A percentile compares a stretch with the other conserved stretches of the same genome.
phyloP scores from a whole-genome alignment of 2,113 vertebrate genomes.

The Cepphus grylle region DNA sequence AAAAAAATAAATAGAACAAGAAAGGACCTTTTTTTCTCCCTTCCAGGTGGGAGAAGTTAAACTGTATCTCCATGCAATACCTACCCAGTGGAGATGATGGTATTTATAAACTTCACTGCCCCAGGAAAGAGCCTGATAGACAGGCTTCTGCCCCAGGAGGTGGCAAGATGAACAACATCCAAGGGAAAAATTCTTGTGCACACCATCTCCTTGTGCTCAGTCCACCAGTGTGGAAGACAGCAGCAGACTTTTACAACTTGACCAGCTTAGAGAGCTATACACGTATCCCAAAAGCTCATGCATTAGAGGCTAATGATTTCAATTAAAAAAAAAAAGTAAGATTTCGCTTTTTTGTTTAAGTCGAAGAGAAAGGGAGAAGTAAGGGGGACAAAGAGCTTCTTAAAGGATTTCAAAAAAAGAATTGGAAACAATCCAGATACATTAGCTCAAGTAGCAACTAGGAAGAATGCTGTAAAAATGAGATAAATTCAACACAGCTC shows the following conservation, averaged over 20 bases:
- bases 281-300: background rate
- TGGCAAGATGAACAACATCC: background rate
- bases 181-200: background rate
- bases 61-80: background rate
- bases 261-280: background rate
- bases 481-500: constrained; percentile 43
- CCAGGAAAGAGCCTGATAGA: background rate
- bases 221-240: background rate
- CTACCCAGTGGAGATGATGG: background rate
- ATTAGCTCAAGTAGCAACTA: constrained; percentile 43
- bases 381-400: constrained; percentile 46
- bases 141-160: background rate
- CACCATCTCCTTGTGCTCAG: background rate
- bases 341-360: constrained; percentile 43
- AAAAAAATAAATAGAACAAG: background rate
- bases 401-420: constrained; percentile 55
- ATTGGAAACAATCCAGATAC: constrained; percentile 56
- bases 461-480: constrained; percentile 38
- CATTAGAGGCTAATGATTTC: constrained; percentile 50
- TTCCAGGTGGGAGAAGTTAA: background rate
- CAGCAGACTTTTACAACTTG: background rate
- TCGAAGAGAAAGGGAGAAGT: constrained; percentile 26
- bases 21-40: background rate
- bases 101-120: background rate
- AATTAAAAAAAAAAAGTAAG: background rate